Conservation (phyloP, 2,113 vertebrate genomes). For the rat (Rattus norvegicus) region GRCr8 NC_086023.1:60106001-60106500, state of each 20-base stretch:
- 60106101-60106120: neutral
- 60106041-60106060: no score
- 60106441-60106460: neutral
- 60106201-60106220: neutral
- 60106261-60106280: no score
- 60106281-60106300: no score
- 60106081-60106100: neutral
- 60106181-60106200: no score
- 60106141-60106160: neutral
- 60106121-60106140: neutral
- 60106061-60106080: neutral
- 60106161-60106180: neutral
- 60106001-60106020: neutral
- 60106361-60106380: neutral
- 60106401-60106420: conserved; percentile 10
- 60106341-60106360: neutral
- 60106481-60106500: neutral
- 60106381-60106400: neutral
- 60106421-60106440: neutral
- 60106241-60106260: neutral
- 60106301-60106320: neutral
- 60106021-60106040: no score
- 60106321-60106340: neutral
- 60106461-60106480: neutral
- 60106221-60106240: neutral